Conservation (phyloP, 2,113 vertebrate genomes). For the Phycodurus eques region DNA sequence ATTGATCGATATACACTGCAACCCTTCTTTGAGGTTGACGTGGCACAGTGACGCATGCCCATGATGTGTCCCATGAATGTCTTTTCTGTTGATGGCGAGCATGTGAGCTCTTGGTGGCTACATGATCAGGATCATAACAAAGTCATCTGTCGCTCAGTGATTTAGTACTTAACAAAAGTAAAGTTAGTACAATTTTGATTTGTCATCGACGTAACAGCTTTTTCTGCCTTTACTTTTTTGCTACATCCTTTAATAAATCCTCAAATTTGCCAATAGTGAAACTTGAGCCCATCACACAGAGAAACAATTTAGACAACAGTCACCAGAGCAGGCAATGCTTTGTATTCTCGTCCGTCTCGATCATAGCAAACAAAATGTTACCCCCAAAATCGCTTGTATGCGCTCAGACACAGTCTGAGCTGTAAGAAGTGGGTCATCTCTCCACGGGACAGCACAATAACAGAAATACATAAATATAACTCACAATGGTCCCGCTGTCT, state of each 20-base stretch:
- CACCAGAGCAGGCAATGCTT: slow-evolving; percentile 6
- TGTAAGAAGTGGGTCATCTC: slow-evolving; percentile 59
- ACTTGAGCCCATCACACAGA: background rate
- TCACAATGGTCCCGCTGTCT: slow-evolving; percentile 21
- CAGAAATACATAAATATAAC: slow-evolving; percentile 49
- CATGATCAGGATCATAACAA: background rate
- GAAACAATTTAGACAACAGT: background rate
- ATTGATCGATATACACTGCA: background rate
- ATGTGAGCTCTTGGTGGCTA: background rate
- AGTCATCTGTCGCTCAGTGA: background rate
- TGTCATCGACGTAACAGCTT: background rate
- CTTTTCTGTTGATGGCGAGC: background rate
- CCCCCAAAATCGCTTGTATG: slow-evolving; percentile 2
- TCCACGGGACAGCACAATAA: slow-evolving; percentile 47
- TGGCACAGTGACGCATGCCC: background rate
- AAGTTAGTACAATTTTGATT: too few species aligned
- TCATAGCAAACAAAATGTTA: slow-evolving; percentile 8
- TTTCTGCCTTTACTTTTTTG: background rate
- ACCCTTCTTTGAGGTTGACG: background rate
- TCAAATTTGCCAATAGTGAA: background rate
- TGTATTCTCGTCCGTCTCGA: background rate
- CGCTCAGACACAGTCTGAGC: slow-evolving; percentile 18
- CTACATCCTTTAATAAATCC: slow-evolving; percentile 1
- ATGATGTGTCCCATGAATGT: background rate
- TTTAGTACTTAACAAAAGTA: background rate